Evolutionary conservation across 64 coral and sea anemone genomes (phyloP).

Genomic region (Dendrophyllia cribrosa): DNA sequence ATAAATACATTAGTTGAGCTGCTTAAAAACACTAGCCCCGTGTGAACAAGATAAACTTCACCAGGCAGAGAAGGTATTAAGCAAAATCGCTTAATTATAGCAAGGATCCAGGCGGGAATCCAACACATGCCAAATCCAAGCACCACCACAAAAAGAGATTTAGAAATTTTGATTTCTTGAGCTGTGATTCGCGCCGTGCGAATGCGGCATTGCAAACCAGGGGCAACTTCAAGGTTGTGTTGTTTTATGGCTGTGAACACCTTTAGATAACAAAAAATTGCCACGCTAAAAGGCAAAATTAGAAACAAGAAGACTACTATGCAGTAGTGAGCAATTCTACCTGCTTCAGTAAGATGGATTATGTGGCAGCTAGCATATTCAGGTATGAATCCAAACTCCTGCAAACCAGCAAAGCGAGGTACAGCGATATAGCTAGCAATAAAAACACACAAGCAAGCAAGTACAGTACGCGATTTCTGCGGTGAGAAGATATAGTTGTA

Average conservation of each 20-base stretch:
- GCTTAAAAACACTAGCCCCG: slow-evolving; percentile 4
- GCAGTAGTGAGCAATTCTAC: slow-evolving; percentile 19
- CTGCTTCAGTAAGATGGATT: not conserved
- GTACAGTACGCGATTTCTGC: not conserved
- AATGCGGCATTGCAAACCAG: not conserved
- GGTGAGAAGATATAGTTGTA: not conserved
- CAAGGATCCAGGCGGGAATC: slow-evolving; percentile 21
- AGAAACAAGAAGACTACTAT: slow-evolving; percentile 13
- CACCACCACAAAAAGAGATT: slow-evolving; percentile 28
- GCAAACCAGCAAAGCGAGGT: slow-evolving; percentile 1
- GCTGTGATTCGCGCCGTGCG: not conserved
- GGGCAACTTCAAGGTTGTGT: slow-evolving; percentile 11
- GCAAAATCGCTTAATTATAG: slow-evolving; percentile 5
- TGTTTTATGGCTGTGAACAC: not conserved
- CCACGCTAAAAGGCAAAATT: not conserved
- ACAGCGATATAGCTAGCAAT: not conserved
- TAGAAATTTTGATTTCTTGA: slow-evolving; percentile 30
- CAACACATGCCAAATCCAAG: not conserved
- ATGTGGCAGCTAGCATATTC: slow-evolving; percentile 17
- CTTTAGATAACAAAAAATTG: not conserved
- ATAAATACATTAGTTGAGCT: slow-evolving; percentile 32
- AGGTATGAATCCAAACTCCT: slow-evolving; percentile 11
- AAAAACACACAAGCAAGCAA: not conserved
- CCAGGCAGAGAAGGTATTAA: not conserved
- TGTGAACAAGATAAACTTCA: not conserved